Evolutionary conservation across 2,113 vertebrate genomes (phyloP).

Genomic region (Neomonachus schauinslandi): DNA sequence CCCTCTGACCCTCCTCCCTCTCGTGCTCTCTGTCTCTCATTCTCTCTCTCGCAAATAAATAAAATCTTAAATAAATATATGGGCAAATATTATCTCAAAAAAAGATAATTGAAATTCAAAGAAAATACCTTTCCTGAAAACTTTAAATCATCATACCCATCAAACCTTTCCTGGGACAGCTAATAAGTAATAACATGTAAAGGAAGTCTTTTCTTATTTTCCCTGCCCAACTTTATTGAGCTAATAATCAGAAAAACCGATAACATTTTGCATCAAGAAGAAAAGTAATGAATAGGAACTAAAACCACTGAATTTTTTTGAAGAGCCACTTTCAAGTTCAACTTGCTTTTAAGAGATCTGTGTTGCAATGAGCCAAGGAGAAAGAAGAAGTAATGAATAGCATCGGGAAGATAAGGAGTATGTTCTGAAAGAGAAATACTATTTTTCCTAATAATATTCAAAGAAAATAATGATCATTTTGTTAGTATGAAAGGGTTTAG

Average conservation of each 20-base stretch:
- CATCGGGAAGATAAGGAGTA: neutral
- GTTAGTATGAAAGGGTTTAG: neutral
- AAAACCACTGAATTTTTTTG: neutral
- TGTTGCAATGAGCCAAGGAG: neutral
- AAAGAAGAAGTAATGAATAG: no score
- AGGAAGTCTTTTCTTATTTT: neutral
- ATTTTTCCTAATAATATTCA: neutral
- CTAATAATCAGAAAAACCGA: neutral
- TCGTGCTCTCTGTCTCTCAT: no score
- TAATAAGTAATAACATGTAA: neutral
- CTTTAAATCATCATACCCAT: neutral
- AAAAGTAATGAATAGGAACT: neutral
- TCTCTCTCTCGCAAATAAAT: no score
- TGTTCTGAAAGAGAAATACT: neutral
- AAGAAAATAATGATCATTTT: neutral
- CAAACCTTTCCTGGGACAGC: neutral
- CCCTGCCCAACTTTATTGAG: neutral
- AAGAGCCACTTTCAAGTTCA: neutral
- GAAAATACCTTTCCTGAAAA: neutral
- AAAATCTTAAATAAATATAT: neutral
- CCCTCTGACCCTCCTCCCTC: no score
- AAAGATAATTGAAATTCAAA: slow-evolving; percentile 27
- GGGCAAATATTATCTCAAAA: neutral
- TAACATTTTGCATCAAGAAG: neutral
- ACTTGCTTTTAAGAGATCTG: neutral